A percentile compares a stretch with the other conserved stretches of the same genome.
Conservation (phyloP, 2,113 vertebrate genomes). For the Thunnus maccoyii region DNA sequence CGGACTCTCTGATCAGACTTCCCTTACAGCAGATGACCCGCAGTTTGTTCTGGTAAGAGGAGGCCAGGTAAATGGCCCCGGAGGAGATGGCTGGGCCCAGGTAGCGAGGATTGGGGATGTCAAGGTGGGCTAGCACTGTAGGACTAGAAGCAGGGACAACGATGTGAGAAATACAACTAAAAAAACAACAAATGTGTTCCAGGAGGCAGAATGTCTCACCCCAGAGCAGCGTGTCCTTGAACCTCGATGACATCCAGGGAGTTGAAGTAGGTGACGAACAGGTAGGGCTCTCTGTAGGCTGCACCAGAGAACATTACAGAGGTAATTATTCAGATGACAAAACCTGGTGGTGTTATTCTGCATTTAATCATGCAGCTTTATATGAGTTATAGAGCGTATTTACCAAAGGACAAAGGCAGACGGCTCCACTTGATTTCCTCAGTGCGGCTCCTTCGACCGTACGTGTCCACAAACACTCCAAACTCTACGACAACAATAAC, state of each 20-base stretch:
- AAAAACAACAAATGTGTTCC: neutral
- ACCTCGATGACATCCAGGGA: slow-evolving; percentile 98
- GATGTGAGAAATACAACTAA: neutral
- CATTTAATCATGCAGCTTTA: neutral
- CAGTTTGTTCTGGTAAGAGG: slow-evolving; percentile 98
- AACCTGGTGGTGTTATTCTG: neutral
- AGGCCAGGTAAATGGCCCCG: slow-evolving; percentile 97
- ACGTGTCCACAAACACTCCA: slow-evolving; percentile 97
- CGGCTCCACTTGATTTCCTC: slow-evolving; percentile 98
- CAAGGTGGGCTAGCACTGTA: slow-evolving; percentile 92
- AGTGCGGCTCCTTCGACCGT: slow-evolving; percentile 94
- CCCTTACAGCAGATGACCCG: slow-evolving; percentile 99
- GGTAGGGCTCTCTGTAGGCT: slow-evolving; percentile 98
- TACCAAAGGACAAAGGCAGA: slow-evolving; percentile 96
- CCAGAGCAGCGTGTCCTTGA: slow-evolving; percentile 91
- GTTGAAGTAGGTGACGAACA: slow-evolving; percentile 99
- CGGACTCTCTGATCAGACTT: slow-evolving; percentile 94
- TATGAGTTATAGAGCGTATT: slow-evolving; percentile 20
- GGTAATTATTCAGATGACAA: neutral
- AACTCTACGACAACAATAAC: slow-evolving; percentile 87
- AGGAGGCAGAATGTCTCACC: slow-evolving; percentile 85
- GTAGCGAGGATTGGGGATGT: slow-evolving; percentile 96
- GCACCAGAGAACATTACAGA: neutral
- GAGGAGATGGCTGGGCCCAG: slow-evolving; percentile 97
- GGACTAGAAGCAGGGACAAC: slow-evolving; percentile 81